Conservation (phyloP, 2,888 invertebrate genomes). For the Dione vanillae region DNA sequence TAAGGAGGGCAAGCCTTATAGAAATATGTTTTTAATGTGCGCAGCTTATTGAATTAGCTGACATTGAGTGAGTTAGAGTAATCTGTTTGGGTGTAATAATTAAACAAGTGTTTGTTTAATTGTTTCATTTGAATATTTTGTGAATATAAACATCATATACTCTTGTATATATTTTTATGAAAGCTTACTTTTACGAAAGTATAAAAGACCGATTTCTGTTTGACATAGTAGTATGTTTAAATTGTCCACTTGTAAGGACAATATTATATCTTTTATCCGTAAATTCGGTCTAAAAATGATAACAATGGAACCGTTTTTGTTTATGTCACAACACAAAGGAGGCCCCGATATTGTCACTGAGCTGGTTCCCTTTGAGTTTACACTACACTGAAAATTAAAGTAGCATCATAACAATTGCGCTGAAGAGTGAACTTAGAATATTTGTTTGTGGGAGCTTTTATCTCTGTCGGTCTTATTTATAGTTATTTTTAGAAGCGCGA, state of each 20-base stretch:
- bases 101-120: slow-evolving; percentile 59
- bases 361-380: slow-evolving; percentile 76
- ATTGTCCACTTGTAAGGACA: slow-evolving; percentile 72
- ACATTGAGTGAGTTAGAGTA: slow-evolving; percentile 72
- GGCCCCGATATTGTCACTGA: slow-evolving; percentile 70
- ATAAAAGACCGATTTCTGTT: not conserved
- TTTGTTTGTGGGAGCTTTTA: slow-evolving; percentile 66
- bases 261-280: slow-evolving; percentile 59
- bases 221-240: slow-evolving; percentile 40
- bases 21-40: slow-evolving; percentile 84
- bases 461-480: slow-evolving; percentile 72
- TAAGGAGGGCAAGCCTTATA: slow-evolving; percentile 65
- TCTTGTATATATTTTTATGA: too few relatives aligned
- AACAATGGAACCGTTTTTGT: slow-evolving; percentile 75
- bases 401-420: slow-evolving; percentile 73
- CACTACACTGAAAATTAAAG: slow-evolving; percentile 82
- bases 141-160: not conserved
- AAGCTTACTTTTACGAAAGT: too few relatives aligned
- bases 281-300: slow-evolving; percentile 60
- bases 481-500: slow-evolving; percentile 67
- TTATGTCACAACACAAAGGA: slow-evolving; percentile 66
- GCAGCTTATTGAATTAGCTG: slow-evolving; percentile 81
- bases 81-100: slow-evolving; percentile 71
- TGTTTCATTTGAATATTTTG: slow-evolving; percentile 52
- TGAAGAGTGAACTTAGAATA: slow-evolving; percentile 68